Base-by-base conservation (phyloP, 2,888 invertebrate species). In the Agrenia bidenticulata region DNA sequence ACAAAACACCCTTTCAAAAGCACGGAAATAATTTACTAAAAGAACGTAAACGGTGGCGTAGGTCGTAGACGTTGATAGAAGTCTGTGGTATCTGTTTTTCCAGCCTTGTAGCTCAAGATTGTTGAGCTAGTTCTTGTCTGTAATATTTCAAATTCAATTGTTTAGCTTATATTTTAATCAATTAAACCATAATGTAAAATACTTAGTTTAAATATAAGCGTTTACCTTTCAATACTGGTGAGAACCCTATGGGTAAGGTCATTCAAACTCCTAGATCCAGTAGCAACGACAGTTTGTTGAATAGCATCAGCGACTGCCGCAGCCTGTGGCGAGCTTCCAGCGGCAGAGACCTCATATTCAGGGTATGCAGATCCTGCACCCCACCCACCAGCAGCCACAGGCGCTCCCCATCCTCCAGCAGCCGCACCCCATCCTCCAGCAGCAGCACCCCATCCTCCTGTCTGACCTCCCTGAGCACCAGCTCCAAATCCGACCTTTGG, bases 151-250 rank as follows among this genome's bases (percentile, higher is more conserved):
- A 49, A 17, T 9, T 39, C 39, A 9, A 39, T 39, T 11, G 39
- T 39, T 39, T 39, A 13, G 11, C 9, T 39, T 13, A 39, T 39
- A 11, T 11, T 39, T 39, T 39, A 9, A 39, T 11, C 13, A 39
- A 39, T 53, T 53, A 24, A n/a, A n/a, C 53, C 23, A 23, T 23
- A 53, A 21, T 23, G 19, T 5, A 53, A n/a, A 7, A 24, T 53
- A 24, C 24, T 7, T 17, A 49, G 11, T 49, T 11, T 17, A 49
- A 7, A 7, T n/a, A 11, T 49, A 7, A 49, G 11, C 7, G 17
- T 11, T 53, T 66, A 71, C 71, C 65, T 71, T 59, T 66, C 69
- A 61, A 72, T 72, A 51, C 72, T 72, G 17, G 67, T 61, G 1
- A 57, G 42, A 13, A 72, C 67, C 50, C 72, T 62, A 21, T 72